Conservation (phyloP, 2,888 invertebrate genomes). For the Maniola hyperantus region DNA sequence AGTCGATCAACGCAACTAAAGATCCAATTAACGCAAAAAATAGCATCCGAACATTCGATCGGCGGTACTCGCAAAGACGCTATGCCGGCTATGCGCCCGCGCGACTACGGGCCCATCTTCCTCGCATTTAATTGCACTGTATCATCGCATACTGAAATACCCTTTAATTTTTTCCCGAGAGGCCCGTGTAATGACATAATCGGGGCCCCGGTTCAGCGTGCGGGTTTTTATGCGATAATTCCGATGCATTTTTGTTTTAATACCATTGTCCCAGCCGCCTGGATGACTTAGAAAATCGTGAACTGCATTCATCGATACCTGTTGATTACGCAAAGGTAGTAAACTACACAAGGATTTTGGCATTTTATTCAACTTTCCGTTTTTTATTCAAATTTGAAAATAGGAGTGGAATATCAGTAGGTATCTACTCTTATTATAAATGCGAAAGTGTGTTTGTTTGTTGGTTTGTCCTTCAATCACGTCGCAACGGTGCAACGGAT, state of each 20-base stretch:
- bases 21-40: slow-evolving; percentile 43
- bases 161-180: slow-evolving; percentile 68
- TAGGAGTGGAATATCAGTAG: too few species aligned
- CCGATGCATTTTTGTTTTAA: slow-evolving; percentile 48
- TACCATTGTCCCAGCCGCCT: slow-evolving; percentile 21
- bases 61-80: slow-evolving; percentile 45
- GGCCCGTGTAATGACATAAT: slow-evolving; percentile 75
- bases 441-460: too few species aligned
- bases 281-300: slow-evolving; percentile 36
- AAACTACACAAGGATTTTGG: background rate
- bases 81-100: slow-evolving; percentile 48
- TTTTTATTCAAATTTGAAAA: too few species aligned
- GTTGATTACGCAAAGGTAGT: background rate
- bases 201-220: slow-evolving; percentile 51
- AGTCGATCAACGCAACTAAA: slow-evolving; percentile 28
- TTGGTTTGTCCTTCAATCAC: too few species aligned
- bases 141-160: slow-evolving; percentile 81
- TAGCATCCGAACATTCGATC: slow-evolving; percentile 36
- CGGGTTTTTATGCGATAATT: slow-evolving; percentile 47
- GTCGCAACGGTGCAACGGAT: too few species aligned
- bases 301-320: slow-evolving; percentile 17
- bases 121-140: slow-evolving; percentile 71
- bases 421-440: too few species aligned
- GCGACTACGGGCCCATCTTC: slow-evolving; percentile 47
- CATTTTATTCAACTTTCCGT: background rate